Percentiles rank a stretch among this genome's conserved stretches.
Evolutionary conservation across 2,113 vertebrate species (phyloP).

Genomic region (Cygnus atratus): DNA sequence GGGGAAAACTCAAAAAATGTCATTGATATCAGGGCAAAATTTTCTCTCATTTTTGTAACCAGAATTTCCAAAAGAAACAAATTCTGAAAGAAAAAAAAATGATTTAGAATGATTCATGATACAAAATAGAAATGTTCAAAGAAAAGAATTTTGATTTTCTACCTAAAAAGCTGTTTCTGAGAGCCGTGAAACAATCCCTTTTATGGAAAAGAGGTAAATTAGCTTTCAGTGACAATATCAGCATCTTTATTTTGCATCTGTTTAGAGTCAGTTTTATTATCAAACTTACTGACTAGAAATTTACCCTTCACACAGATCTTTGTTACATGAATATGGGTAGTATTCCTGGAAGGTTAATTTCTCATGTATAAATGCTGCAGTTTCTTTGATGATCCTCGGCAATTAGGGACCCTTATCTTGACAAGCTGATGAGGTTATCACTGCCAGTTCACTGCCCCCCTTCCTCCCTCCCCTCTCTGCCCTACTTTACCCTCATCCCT

Average conservation of each 20-base stretch:
- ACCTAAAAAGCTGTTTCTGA: not conserved
- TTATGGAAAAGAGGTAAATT: not conserved
- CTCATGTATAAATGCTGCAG: not conserved
- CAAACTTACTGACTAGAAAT: not conserved
- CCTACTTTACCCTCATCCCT: constrained; percentile 13
- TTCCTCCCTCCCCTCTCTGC: not conserved
- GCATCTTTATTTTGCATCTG: not conserved
- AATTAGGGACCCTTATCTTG: not conserved
- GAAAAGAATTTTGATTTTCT: not conserved
- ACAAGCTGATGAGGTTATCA: constrained; percentile 26
- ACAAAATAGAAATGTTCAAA: not conserved
- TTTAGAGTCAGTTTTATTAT: not conserved
- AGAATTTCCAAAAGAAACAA: not conserved
- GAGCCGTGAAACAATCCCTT: not conserved
- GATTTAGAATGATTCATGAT: not conserved
- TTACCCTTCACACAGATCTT: not conserved
- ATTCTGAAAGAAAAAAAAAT: not conserved
- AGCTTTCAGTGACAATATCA: not conserved
- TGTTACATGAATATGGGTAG: not conserved
- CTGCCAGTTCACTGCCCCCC: not conserved
- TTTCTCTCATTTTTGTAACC: not conserved
- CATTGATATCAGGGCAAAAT: not conserved
- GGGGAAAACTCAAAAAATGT: not conserved
- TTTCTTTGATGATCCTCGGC: not conserved
- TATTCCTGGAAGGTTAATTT: not conserved